Base-by-base conservation (phyloP, 1,140 invertebrate species). In the Bombus ignitus region DNA sequence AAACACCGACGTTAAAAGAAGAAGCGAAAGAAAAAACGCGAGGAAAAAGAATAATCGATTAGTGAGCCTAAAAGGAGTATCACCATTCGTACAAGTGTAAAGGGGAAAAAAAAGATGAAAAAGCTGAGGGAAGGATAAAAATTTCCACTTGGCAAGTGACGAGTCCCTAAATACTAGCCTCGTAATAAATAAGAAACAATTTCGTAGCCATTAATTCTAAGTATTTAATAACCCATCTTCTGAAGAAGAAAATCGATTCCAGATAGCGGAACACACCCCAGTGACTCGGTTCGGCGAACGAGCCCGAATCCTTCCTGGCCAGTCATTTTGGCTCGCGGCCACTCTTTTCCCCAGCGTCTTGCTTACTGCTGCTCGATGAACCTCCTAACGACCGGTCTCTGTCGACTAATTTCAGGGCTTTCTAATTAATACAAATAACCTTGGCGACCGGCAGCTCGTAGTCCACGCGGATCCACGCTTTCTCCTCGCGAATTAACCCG, bases 381-480 rank as follows among this genome's bases (percentile, higher is more conserved):
- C 84, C 53, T 66, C 57, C 71, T 87, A 89, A 89, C 87, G 84
- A 87, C 81, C 80, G 28, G 25, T 15, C n/a, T 39, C 76, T 59
- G 57, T 66, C 78, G 74, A 84, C 81, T 90, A 90, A 90, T 90
- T 89, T 81, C 74, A 74, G 70, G 57, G 59, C 82, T 81, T 78
- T 87, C 57, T 87, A 87, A 90, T 90, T 90, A 89, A 89, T 89
- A 89, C 84, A 87, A 86, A 87, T 77, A 89, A 82, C 75, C 72
- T 68, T 35, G 70, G 35, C 65, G 80, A 86, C 35, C 35, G 37
- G 18, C 53, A 32, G 37, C 32, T 71, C 44, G 70, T 28, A 25
- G 35, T 39, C 70, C 37, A 13, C 47, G 25, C 15, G 22, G 76
- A 37, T 35, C 15, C 79, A 71, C 42, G 73, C 44, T 57, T 53